These are phyloP conservation scores for Bubo bubo DNA, from an alignment of 2,113 vertebrate species.

Conservation along the genomic window DNA sequence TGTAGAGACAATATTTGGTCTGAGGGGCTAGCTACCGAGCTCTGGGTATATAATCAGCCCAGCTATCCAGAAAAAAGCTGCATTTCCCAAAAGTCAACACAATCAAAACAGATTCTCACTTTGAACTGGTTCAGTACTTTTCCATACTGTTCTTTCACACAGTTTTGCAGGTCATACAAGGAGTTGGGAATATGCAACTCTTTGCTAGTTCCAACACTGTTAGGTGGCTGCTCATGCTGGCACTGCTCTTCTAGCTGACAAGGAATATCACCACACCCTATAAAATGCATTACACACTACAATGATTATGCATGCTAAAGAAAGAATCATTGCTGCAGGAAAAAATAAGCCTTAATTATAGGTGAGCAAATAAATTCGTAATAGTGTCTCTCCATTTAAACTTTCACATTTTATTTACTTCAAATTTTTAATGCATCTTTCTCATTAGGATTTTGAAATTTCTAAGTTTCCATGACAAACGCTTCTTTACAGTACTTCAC, in stretches of 20 bases:
- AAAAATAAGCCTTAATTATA: neutral
- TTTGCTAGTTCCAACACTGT: neutral
- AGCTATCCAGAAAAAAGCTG: neutral
- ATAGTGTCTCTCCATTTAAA: neutral
- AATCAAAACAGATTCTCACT: neutral
- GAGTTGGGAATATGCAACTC: neutral
- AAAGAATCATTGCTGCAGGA: constrained; percentile 7
- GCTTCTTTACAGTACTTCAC: neutral
- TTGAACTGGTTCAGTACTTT: neutral
- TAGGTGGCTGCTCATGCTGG: constrained; percentile 15
- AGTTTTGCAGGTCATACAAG: neutral
- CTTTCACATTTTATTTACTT: neutral
- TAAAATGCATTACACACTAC: constrained; percentile 7
- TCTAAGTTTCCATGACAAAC: neutral
- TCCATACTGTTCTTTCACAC: neutral
- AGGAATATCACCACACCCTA: constrained; percentile 39
- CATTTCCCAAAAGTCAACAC: neutral
- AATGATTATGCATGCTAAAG: constrained; percentile 1
- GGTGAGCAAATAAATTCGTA: neutral
- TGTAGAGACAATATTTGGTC: neutral
- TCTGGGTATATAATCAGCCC: neutral
- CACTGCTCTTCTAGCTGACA: constrained; percentile 24
- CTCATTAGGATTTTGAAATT: neutral
- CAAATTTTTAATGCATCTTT: neutral
- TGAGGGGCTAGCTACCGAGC: neutral